phyloP scores from a whole-genome alignment of 2,888 invertebrate genomes.

The Eueremaeus valkanovi region DNA sequence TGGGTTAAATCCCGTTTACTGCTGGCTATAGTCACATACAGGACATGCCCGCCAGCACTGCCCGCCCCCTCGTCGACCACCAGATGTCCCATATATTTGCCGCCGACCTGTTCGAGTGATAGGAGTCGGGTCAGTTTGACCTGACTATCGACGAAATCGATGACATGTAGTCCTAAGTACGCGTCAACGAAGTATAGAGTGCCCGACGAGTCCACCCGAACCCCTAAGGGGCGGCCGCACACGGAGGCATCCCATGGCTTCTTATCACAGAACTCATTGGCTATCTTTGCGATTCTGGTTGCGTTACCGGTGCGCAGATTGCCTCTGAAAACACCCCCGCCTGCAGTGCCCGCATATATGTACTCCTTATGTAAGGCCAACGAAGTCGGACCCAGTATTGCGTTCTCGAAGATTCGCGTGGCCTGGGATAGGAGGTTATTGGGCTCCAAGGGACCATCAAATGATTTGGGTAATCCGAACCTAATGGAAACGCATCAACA shows the following conservation, averaged over 20 bases:
- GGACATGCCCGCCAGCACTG: constrained; percentile 28
- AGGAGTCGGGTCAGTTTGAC: constrained; percentile 38
- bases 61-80: constrained; percentile 38
- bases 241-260: constrained; percentile 39
- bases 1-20: constrained; percentile 39
- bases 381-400: constrained; percentile 39
- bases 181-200: constrained; percentile 39
- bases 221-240: constrained; percentile 39
- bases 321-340: constrained; percentile 38
- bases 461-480: constrained; percentile 35
- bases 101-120: constrained; percentile 39
- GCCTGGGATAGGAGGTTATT: constrained; percentile 38
- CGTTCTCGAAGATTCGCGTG: constrained; percentile 36
- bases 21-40: constrained; percentile 38
- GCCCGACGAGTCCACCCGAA: constrained; percentile 35
- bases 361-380: constrained; percentile 38
- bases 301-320: constrained; percentile 40
- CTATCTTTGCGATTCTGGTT: constrained; percentile 37
- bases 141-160: constrained; percentile 33
- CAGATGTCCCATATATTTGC: constrained; percentile 40
- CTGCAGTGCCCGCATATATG: constrained; percentile 41
- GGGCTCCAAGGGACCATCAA: constrained; percentile 38
- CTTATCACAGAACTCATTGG: constrained; percentile 36
- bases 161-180: constrained; percentile 36
- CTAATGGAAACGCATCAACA: too few species aligned